Conservation (phyloP, 2,888 invertebrate genomes). For the Uloborus plumipes region DNA sequence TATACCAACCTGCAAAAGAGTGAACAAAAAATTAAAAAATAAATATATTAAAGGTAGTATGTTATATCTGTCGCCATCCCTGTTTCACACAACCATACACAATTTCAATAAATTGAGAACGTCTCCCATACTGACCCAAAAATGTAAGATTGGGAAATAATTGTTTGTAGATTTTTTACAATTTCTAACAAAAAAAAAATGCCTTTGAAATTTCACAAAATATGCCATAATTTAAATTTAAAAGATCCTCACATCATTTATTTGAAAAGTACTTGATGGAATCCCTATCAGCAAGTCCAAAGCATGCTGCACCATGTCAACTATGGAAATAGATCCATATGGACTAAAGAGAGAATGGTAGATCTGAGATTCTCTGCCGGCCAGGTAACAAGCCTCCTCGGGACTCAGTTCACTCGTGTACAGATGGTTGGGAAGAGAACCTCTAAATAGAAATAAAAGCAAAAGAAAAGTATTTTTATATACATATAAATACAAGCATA, state of each 20-base stretch:
- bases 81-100: no score
- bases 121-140: no score
- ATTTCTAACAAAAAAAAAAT: neutral
- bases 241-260: constrained; percentile 29
- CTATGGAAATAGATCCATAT: constrained; percentile 20
- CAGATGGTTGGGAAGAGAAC: constrained; percentile 21
- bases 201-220: neutral
- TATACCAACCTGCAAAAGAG: constrained; percentile 17
- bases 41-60: neutral
- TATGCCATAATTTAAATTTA: neutral
- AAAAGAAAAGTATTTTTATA: neutral
- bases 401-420: constrained; percentile 35
- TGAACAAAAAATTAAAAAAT: neutral
- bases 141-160: no score
- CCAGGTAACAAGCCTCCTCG: constrained; percentile 5
- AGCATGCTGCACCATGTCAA: constrained; percentile 29
- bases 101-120: no score
- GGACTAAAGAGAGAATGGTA: constrained; percentile 21
- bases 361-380: constrained; percentile 26
- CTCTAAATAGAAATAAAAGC: neutral
- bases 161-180: no score
- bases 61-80: no score
- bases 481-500: neutral
- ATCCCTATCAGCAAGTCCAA: constrained; percentile 47
- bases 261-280: constrained; percentile 41